These are phyloP conservation scores for Ormyrus rosae DNA, from an alignment of 2,888 invertebrate genomes.

Conservation along the genomic window DNA sequence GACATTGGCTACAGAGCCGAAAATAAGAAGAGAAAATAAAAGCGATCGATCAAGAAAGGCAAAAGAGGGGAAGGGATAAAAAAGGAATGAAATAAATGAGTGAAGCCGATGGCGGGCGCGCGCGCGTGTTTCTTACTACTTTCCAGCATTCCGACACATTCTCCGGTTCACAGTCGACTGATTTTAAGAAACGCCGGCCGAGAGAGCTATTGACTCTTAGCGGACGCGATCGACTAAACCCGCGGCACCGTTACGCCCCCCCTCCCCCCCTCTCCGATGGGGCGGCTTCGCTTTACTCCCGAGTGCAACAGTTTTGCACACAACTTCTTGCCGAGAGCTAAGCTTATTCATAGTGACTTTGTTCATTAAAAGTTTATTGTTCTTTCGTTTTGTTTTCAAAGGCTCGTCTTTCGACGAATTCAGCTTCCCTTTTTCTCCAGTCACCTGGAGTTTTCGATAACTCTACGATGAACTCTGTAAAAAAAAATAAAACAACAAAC, in stretches of 20 bases:
- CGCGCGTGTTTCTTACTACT: conserved; percentile 37
- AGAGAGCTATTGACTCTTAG: not conserved
- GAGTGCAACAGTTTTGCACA: not conserved
- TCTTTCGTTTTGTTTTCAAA: not conserved
- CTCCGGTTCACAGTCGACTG: conserved; percentile 68
- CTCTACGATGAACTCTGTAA: too few species aligned
- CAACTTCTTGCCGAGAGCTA: not conserved
- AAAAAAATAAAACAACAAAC: too few species aligned
- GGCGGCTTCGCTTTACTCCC: not conserved
- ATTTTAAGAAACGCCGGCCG: conserved; percentile 65
- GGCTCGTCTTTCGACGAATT: not conserved
- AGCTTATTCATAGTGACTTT: not conserved
- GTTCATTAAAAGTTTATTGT: not conserved
- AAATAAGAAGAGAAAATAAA: too few species aligned
- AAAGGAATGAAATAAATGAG: conserved; percentile 56
- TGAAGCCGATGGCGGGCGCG: not conserved
- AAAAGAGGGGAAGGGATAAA: too few species aligned
- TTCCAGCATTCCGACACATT: conserved; percentile 68
- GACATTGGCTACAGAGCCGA: too few species aligned
- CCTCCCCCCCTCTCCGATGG: not conserved
- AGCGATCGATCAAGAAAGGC: too few species aligned
- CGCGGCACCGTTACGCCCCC: conserved; percentile 21
- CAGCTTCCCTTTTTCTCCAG: too few species aligned
- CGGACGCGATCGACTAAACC: too few species aligned
- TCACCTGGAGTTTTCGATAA: too few species aligned